phyloP scores from a whole-genome alignment of 1,140 invertebrate species.

The silkworm (Bombyx mori) region DNA sequence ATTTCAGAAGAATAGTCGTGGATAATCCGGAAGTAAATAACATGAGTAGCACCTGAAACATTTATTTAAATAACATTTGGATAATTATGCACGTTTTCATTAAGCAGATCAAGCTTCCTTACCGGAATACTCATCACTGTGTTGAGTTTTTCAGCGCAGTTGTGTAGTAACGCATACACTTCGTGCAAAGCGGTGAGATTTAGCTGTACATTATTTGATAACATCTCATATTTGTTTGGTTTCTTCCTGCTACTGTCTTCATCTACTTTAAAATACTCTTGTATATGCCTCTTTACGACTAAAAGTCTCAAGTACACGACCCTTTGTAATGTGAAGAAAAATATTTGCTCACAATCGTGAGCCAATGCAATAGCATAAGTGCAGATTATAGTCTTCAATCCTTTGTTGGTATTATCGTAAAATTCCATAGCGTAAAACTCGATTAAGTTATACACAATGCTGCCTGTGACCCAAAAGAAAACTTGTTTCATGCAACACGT shows the following conservation, averaged over 20 bases:
- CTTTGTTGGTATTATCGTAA: not conserved
- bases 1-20: constrained; percentile 29
- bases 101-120: constrained; percentile 10
- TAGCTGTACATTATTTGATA: constrained; percentile 24
- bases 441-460: constrained; percentile 13
- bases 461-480: constrained; percentile 8
- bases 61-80: not conserved
- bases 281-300: constrained; percentile 31
- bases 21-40: constrained; percentile 25
- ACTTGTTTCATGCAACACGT: constrained; percentile 6
- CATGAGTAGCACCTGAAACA: constrained; percentile 34
- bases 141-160: constrained; percentile 37
- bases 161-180: constrained; percentile 40
- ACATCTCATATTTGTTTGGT: constrained; percentile 21
- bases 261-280: constrained; percentile 18
- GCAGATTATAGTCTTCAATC: not conserved
- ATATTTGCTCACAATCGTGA: constrained; percentile 28
- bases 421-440: constrained; percentile 12
- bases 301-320: constrained; percentile 19
- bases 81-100: not conserved
- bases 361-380: constrained; percentile 9
- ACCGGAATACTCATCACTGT: constrained; percentile 40
- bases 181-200: constrained; percentile 30
- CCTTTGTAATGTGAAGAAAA: constrained; percentile 21
- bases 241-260: constrained; percentile 8